These are phyloP conservation scores for Sinocyclocheilus anshuiensis DNA, from an alignment of 2,113 vertebrate genomes.

Conservation along the genomic window DNA sequence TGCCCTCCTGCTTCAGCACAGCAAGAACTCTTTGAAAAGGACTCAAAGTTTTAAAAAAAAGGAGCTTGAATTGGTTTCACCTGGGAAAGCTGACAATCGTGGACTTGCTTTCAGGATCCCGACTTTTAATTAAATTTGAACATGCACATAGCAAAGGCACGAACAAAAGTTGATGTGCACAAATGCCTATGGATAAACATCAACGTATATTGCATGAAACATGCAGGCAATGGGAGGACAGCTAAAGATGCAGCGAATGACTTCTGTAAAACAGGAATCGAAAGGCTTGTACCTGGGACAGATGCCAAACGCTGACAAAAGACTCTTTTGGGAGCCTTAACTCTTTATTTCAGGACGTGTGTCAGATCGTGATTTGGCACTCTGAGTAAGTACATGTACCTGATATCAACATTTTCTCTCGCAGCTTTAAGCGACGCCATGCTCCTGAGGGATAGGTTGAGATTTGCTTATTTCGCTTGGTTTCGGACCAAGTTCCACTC, in stretches of 20 bases:
- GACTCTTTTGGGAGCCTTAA: constrained; percentile 66
- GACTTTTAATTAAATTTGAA: neutral
- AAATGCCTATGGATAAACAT: neutral
- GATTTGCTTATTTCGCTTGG: constrained; percentile 10
- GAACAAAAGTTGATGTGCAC: neutral
- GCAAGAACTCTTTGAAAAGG: constrained; percentile 12
- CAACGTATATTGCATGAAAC: constrained; percentile 21
- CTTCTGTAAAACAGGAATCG: constrained; percentile 69
- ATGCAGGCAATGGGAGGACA: constrained; percentile 73
- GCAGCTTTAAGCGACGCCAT: neutral
- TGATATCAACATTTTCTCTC: neutral
- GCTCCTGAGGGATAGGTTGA: constrained; percentile 5
- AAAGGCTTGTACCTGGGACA: constrained; percentile 75
- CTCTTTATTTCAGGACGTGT: constrained; percentile 62
- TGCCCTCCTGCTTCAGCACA: neutral
- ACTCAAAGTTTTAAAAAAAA: neutral
- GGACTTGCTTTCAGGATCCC: neutral
- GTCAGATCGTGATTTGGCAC: constrained; percentile 60
- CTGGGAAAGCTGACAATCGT: neutral
- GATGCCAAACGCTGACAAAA: constrained; percentile 79
- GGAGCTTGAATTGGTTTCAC: neutral
- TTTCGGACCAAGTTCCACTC: constrained; percentile 33
- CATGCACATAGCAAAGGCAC: too few relatives aligned
- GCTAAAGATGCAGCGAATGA: constrained; percentile 68
- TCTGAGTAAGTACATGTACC: constrained; percentile 68